Evolutionary conservation across 92 coral and sea anemone species (phyloP), one percentile per base, ranked within the genome.

Genomic region (Palythoa grandis): DNA sequence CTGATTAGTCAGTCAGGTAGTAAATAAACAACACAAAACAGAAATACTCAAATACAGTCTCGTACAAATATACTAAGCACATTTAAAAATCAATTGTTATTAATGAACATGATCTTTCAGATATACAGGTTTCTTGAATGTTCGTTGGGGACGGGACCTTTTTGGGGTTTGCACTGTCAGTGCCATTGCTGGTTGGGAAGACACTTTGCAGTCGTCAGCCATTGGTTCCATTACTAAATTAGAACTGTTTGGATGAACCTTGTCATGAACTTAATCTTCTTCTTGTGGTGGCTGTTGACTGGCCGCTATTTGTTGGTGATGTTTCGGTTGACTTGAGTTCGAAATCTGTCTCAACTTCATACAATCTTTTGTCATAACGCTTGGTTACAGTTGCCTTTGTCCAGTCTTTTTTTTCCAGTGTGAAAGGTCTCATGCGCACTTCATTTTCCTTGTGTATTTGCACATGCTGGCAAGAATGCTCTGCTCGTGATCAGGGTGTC

Each of bases 401-500:
- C 88, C 91, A 90, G 7, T 10, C 71, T 25, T 85, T 89, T 69
- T 68, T 56, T 23, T 83, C 87, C 1, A 89, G 83, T 43, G n/a
- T 86, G n/a, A 89, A 79, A 11, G 89, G 77, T 5, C 83, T 60
- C 92, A 83, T 89, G 15, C 89, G 9, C 0, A 90, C 85, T 1
- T 38, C 22, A 17, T 90, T 89, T 87, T 52, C 89, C 88, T 77
- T 86, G 92, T 7, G 92, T 74, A 75, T 83, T 89, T 11, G 22
- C 54, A 13, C 83, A 24, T 37, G 66, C 70, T 38, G 86, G 63
- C 13, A 88, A 72, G 43, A 39, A 85, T 35, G 92, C 92, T 78
- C 91, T 52, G 79, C 91, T n/a, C n/a, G n/a, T n/a, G n/a, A n/a
- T 91, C 15, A 91, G 85, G 11, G 88, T 91, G 72, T 85, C 89